These are phyloP conservation scores for Sardinella longiceps DNA, from an alignment of 2,797 vertebrate genomes.

Conservation along the genomic window DNA sequence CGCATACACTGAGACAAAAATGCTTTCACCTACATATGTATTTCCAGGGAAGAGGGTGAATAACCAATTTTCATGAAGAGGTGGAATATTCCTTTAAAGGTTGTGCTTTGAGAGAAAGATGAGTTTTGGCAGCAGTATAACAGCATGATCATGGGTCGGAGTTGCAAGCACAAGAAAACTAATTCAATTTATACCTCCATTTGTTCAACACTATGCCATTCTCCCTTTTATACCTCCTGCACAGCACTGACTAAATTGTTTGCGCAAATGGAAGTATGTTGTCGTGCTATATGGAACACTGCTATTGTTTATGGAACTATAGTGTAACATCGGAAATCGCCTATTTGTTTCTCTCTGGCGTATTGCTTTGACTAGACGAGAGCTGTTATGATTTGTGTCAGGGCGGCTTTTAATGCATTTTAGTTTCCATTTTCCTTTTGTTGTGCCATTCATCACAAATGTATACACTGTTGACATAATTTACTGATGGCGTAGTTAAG, in stretches of 20 bases:
- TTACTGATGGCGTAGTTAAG: background rate
- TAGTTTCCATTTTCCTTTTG: background rate
- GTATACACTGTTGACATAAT: background rate
- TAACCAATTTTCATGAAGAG: no score
- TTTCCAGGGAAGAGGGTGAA: no score
- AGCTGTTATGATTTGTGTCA: background rate
- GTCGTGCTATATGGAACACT: no score
- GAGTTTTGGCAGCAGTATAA: background rate
- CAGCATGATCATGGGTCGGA: background rate
- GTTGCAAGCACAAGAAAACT: background rate
- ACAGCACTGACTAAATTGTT: background rate
- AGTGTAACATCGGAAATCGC: no score
- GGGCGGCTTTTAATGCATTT: background rate
- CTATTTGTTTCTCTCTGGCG: no score
- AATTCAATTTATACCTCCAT: background rate
- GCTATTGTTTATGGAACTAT: no score
- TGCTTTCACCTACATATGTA: no score
- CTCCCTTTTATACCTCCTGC: background rate
- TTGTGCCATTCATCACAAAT: background rate
- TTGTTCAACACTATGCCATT: background rate
- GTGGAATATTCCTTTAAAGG: no score
- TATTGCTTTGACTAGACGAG: no score
- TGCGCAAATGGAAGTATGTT: background rate
- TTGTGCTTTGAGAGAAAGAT: background rate
- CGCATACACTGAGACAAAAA: no score